These are phyloP conservation scores for Drosophila limbata DNA, from an alignment of 2,888 invertebrate genomes.

Conservation along the genomic window DNA sequence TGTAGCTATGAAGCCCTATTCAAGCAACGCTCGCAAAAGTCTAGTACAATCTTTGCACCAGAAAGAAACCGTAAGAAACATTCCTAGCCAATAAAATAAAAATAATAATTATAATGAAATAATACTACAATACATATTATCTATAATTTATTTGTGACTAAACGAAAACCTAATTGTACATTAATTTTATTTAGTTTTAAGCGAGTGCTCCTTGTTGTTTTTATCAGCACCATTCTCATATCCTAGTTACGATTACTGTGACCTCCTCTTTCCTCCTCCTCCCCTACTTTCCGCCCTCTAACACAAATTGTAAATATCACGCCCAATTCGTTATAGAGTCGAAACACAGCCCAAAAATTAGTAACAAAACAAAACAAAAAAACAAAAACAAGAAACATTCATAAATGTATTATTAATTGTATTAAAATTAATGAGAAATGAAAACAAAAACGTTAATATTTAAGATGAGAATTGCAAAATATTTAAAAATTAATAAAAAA, in stretches of 20 bases:
- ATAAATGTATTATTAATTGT: constrained; percentile 76
- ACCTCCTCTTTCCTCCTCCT: neutral
- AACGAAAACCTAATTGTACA: constrained; percentile 64
- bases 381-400: constrained; percentile 50
- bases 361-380: constrained; percentile 38
- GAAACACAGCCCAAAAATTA: constrained; percentile 40
- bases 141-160: constrained; percentile 69
- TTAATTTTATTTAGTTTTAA: constrained; percentile 77
- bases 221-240: constrained; percentile 58
- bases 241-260: constrained; percentile 47
- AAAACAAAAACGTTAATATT: constrained; percentile 47
- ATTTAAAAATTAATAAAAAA: constrained; percentile 64
- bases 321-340: constrained; percentile 63
- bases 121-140: constrained; percentile 24
- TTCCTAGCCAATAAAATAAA: constrained; percentile 71
- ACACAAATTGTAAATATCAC: constrained; percentile 70
- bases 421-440: constrained; percentile 56
- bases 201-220: constrained; percentile 72
- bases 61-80: constrained; percentile 54
- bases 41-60: constrained; percentile 70
- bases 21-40: constrained; percentile 62
- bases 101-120: constrained; percentile 19
- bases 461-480: constrained; percentile 53
- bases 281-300: no score
- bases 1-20: constrained; percentile 25